Percentiles rank a stretch among this genome's conserved stretches.
phyloP scores from a whole-genome alignment of 2,113 vertebrate genomes.

The Micronycteris hirsuta region DNA sequence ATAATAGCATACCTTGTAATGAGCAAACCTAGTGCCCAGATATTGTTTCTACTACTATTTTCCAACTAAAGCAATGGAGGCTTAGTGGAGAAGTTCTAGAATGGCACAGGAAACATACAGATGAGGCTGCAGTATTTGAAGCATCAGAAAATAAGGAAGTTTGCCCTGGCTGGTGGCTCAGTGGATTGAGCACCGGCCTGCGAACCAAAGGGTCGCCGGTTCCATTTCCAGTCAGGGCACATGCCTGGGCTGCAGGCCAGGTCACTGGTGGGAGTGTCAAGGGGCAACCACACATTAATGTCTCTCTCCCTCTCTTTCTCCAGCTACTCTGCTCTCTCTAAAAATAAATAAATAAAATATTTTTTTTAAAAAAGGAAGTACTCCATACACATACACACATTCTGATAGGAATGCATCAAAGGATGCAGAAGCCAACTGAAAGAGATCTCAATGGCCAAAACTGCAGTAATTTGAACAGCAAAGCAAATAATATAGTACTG shows the following conservation, averaged over 20 bases:
- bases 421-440: neutral
- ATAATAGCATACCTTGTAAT: neutral
- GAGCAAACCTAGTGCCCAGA: neutral
- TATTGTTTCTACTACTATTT: neutral
- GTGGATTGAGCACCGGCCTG: too few species aligned
- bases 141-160: neutral
- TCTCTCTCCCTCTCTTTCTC: too few species aligned
- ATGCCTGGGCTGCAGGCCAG: too few species aligned
- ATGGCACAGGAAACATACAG: neutral
- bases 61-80: neutral
- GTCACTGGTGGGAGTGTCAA: too few species aligned
- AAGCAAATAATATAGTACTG: neutral
- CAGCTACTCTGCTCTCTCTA: too few species aligned
- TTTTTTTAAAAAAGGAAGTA: too few species aligned
- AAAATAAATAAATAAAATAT: too few species aligned
- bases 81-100: neutral
- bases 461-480: neutral
- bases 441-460: neutral
- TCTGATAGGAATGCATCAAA: neutral
- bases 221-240: too few species aligned
- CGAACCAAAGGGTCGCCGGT: too few species aligned
- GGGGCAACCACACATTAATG: too few species aligned
- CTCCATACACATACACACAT: neutral
- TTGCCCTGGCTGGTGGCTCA: too few species aligned
- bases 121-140: neutral